Evolutionary conservation across 2,113 vertebrate genomes (phyloP).

Genomic region (Centropristis striata): DNA sequence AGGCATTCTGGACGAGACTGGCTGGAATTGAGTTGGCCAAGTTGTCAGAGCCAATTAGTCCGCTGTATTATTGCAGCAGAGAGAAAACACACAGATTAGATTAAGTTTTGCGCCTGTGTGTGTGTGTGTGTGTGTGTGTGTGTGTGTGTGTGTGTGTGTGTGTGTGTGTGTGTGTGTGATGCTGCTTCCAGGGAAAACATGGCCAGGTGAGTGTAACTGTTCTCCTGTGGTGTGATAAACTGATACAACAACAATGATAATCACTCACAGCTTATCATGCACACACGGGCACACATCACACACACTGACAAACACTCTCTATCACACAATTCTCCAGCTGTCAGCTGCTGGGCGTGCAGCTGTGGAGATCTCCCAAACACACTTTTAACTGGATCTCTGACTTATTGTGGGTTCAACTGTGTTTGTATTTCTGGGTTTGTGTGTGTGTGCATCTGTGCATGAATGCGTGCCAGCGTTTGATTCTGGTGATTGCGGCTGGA

Average conservation of each 20-base stretch:
- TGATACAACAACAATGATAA: conserved; percentile 60
- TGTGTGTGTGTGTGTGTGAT: conserved; percentile 26
- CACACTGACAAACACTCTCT: conserved; percentile 23
- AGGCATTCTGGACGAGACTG: conserved; percentile 75
- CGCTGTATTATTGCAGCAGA: conserved; percentile 75
- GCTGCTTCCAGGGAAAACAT: conserved; percentile 50
- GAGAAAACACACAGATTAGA: conserved; percentile 80
- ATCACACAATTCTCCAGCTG: conserved; percentile 74
- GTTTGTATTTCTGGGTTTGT: conserved; percentile 20
- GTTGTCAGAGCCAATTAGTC: conserved; percentile 85
- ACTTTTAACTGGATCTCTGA: conserved; percentile 52
- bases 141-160: conserved; percentile 9
- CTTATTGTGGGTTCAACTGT: conserved; percentile 44
- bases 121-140: conserved; percentile 25
- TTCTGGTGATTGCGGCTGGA: conserved; percentile 58
- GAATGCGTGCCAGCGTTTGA: conserved; percentile 55
- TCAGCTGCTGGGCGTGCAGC: conserved; percentile 82
- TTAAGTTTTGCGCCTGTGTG: conserved; percentile 53
- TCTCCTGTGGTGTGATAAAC: conserved; percentile 64
- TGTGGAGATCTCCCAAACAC: conserved; percentile 57
- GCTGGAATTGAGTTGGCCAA: conserved; percentile 79
- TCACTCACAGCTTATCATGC: conserved; percentile 53
- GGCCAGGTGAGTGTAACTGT: conserved; percentile 61
- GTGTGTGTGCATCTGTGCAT: conserved; percentile 36
- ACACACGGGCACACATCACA: conserved; percentile 21